phyloP scores from a whole-genome alignment of 2,797 vertebrate species.

The Cyprinodon diabolis region DNA sequence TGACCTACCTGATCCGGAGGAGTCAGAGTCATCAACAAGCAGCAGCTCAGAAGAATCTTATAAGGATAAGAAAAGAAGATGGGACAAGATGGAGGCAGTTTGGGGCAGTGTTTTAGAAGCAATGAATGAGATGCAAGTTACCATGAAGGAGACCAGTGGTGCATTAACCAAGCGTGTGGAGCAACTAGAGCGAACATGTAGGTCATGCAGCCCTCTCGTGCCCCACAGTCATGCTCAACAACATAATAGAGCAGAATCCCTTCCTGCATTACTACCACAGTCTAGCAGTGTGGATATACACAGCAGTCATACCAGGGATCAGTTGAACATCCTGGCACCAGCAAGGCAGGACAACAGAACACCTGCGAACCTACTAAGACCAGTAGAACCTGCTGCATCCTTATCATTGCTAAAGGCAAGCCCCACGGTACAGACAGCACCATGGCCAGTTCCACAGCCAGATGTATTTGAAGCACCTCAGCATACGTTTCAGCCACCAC shows the following conservation, averaged over 20 bases:
- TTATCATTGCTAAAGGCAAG: not conserved
- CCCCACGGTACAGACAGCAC: not conserved
- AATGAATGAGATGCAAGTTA: not conserved
- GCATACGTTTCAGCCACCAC: not conserved
- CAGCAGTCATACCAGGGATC: not conserved
- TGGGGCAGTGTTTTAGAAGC: not conserved
- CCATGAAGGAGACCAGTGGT: slow-evolving; percentile 1
- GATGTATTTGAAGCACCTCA: not conserved
- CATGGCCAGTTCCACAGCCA: not conserved
- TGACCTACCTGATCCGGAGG: not conserved
- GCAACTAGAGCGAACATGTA: not conserved
- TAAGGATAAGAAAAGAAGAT: not conserved
- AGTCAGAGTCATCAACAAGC: not conserved
- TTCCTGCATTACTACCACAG: not conserved
- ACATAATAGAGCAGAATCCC: not conserved
- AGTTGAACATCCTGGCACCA: not conserved
- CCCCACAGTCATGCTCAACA: not conserved
- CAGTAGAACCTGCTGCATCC: not conserved
- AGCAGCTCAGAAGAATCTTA: not conserved
- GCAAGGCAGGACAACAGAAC: slow-evolving; percentile 1
- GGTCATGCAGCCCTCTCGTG: not conserved
- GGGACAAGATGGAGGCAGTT: not conserved
- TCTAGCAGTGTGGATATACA: not conserved
- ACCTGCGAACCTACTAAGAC: not conserved
- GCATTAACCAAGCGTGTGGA: not conserved